Conservation (phyloP, 1,140 invertebrate species). For the Vanessa atalanta region DNA sequence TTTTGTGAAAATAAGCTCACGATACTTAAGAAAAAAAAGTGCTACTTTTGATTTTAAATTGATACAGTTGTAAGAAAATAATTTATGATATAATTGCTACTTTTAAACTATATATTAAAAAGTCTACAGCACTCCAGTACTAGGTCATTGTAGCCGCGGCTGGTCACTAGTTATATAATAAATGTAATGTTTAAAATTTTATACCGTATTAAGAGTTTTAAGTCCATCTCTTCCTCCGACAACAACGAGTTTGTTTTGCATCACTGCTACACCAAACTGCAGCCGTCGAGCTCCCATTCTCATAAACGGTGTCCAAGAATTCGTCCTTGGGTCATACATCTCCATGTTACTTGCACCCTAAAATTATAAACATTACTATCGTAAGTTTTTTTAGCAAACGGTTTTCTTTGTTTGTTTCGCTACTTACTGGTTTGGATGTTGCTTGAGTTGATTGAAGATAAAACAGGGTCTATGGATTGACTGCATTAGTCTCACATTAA, state of each 20-base stretch:
- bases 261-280: constrained; percentile 94
- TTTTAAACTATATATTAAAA: too few species aligned
- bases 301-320: constrained; percentile 90
- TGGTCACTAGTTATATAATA: too few species aligned
- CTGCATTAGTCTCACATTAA: not conserved
- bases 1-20: too few species aligned
- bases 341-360: constrained; percentile 93
- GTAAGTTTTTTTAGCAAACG: not conserved
- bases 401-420: not conserved
- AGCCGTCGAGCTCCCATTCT: constrained; percentile 90
- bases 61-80: too few species aligned
- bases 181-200: too few species aligned
- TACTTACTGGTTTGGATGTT: constrained; percentile 2
- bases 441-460: constrained; percentile 7
- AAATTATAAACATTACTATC: constrained; percentile 9
- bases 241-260: constrained; percentile 89
- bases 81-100: too few species aligned
- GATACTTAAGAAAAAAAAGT: too few species aligned
- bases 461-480: constrained; percentile 5
- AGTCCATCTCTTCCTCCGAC: constrained; percentile 96
- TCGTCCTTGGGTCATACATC: constrained; percentile 91
- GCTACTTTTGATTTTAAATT: too few species aligned
- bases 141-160: too few species aligned
- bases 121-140: too few species aligned
- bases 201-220: constrained; percentile 92